Evolutionary conservation across 2,888 invertebrate species (phyloP).

Genomic region (Eupithecia vulgata): DNA sequence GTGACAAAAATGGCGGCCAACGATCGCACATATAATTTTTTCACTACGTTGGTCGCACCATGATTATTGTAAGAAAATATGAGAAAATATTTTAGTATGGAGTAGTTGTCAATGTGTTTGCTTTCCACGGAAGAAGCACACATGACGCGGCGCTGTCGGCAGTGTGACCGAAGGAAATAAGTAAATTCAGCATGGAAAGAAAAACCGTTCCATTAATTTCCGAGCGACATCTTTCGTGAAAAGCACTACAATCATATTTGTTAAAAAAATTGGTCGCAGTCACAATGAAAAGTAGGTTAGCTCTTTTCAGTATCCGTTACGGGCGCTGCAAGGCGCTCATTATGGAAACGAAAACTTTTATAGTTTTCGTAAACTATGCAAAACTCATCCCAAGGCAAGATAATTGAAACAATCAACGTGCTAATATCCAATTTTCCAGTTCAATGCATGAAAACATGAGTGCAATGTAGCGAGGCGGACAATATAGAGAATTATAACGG

Average conservation of each 20-base stretch:
- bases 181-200: too few species aligned
- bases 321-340: background rate
- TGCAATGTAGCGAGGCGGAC: conserved; percentile 14
- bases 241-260: background rate
- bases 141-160: too few species aligned
- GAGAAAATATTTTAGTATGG: too few species aligned
- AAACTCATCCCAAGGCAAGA: conserved; percentile 10
- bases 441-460: conserved; percentile 36
- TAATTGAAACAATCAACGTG: conserved; percentile 37
- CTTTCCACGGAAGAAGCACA: too few species aligned
- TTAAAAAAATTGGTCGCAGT: background rate
- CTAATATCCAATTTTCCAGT: conserved; percentile 39
- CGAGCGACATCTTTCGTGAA: too few species aligned
- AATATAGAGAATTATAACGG: background rate
- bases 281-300: background rate
- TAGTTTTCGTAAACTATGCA: background rate
- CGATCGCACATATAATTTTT: too few species aligned
- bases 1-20: too few species aligned
- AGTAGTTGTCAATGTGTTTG: too few species aligned
- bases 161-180: too few species aligned
- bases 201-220: too few species aligned
- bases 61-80: too few species aligned
- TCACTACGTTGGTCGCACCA: too few species aligned
- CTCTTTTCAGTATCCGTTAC: background rate
- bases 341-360: background rate